These are phyloP conservation scores for Lycorma delicatula DNA, from an alignment of 1,140 invertebrate species.

Conservation along the genomic window DNA sequence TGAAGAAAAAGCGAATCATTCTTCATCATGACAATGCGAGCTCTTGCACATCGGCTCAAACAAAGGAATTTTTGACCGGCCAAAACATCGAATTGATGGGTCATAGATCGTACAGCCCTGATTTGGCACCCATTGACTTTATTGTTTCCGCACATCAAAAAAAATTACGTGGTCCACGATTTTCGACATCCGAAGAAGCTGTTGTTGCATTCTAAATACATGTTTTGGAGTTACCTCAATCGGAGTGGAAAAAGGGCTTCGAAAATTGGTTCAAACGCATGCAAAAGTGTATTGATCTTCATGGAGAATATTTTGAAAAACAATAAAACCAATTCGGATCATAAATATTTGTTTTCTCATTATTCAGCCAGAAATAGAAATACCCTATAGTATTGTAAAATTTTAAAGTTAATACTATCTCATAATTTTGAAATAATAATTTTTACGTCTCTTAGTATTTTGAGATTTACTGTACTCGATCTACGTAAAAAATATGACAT, in stretches of 20 bases:
- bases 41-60: constrained; percentile 19
- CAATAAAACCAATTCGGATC: not conserved
- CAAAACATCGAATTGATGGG: constrained; percentile 27
- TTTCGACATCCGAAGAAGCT: not conserved
- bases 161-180: not conserved
- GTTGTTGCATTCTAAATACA: not conserved
- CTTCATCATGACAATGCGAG: constrained; percentile 31
- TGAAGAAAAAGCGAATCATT: constrained; percentile 24
- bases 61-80: constrained; percentile 26
- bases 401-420: too few relatives aligned
- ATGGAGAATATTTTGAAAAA: constrained; percentile 2
- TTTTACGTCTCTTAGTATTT: too few relatives aligned
- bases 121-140: constrained; percentile 35
- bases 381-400: too few relatives aligned
- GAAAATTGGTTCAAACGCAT: not conserved
- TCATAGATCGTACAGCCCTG: constrained; percentile 34
- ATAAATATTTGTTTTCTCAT: not conserved
- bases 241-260: not conserved
- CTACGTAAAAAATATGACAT: too few relatives aligned
- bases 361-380: not conserved
- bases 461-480: too few relatives aligned
- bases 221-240: not conserved
- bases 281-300: constrained; percentile 1
- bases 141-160: constrained; percentile 35
- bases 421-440: too few relatives aligned